phyloP scores from a whole-genome alignment of 2,113 vertebrate species.

The Pithys albifrons region DNA sequence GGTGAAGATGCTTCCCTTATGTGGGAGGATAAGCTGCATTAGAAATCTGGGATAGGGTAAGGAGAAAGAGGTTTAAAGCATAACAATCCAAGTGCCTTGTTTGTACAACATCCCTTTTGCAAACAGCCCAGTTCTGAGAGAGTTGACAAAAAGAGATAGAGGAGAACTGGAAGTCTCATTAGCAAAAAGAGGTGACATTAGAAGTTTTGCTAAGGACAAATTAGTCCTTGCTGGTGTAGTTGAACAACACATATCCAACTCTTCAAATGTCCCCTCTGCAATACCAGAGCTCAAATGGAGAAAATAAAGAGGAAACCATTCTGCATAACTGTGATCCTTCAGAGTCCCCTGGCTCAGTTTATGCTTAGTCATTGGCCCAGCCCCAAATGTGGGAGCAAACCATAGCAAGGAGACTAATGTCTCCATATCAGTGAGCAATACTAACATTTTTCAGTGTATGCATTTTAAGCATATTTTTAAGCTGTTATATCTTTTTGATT shows the following conservation, averaged over 20 bases:
- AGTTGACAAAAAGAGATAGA: neutral
- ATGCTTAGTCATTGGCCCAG: conserved; percentile 43
- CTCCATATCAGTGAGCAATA: neutral
- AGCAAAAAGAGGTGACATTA: neutral
- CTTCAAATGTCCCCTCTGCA: conserved; percentile 56
- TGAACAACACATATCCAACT: conserved; percentile 9
- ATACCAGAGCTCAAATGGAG: conserved; percentile 57
- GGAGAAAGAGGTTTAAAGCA: neutral
- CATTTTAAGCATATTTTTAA: neutral
- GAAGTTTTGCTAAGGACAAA: neutral
- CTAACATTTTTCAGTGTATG: neutral
- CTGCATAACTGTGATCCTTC: conserved; percentile 15
- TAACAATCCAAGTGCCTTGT: neutral
- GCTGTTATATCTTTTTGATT: neutral
- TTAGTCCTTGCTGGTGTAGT: neutral
- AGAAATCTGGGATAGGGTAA: neutral
- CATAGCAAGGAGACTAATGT: too few relatives aligned
- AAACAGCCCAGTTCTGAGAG: neutral
- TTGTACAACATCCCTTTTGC: neutral
- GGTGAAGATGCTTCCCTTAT: neutral
- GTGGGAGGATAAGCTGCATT: neutral
- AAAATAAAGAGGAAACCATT: conserved; percentile 63
- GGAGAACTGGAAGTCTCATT: neutral
- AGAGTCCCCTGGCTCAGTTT: conserved; percentile 13
- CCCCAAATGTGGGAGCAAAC: conserved; percentile 24